Evolutionary conservation across 2,888 invertebrate species (phyloP).

Genomic region (Buathra laborator): DNA sequence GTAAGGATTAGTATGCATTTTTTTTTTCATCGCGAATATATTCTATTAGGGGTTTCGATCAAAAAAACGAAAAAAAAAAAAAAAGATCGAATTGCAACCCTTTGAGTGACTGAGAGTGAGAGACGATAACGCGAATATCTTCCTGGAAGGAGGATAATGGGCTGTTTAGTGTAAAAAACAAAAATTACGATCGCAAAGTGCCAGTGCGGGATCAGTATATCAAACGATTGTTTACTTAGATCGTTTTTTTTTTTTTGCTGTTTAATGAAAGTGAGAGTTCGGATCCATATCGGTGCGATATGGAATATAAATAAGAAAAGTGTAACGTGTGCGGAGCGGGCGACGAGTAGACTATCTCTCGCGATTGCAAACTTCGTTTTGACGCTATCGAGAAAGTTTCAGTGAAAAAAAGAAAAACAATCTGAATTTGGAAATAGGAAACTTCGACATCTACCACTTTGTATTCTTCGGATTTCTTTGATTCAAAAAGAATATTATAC

Average conservation of each 20-base stretch:
- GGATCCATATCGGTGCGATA: conserved; percentile 8
- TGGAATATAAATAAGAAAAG: conserved; percentile 3
- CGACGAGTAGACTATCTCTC: neutral
- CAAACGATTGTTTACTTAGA: neutral
- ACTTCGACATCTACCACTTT: neutral
- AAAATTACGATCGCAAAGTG: conserved; percentile 12
- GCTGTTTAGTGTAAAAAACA: conserved; percentile 1
- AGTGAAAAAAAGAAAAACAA: neutral
- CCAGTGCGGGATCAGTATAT: neutral
- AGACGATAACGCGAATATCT: neutral
- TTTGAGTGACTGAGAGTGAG: conserved; percentile 2
- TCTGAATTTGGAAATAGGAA: neutral
- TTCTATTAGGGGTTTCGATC: neutral
- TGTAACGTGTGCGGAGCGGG: conserved; percentile 2
- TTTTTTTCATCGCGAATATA: neutral
- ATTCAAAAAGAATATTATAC: neutral
- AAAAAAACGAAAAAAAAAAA: neutral
- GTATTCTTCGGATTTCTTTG: neutral
- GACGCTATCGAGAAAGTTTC: neutral
- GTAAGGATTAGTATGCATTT: conserved; percentile 58
- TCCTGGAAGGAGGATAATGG: neutral
- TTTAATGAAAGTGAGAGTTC: conserved; percentile 3
- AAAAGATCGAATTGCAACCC: neutral
- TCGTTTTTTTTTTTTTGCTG: neutral
- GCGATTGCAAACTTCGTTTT: neutral